Conservation (phyloP, 1,140 invertebrate species). For the Drosophila neocordata region DNA sequence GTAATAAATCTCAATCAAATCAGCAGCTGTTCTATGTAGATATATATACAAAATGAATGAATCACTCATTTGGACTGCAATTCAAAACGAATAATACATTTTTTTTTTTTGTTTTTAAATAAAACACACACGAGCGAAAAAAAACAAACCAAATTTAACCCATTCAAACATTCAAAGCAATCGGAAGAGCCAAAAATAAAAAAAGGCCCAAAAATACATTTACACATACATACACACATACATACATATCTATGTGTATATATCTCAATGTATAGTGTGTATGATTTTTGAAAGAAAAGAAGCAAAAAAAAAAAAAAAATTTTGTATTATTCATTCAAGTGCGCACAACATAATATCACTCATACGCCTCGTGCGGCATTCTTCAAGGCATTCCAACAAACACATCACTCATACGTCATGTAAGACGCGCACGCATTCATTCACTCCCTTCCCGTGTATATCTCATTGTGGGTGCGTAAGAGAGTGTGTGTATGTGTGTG, state of each 20-base stretch:
- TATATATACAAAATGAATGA: too few relatives aligned
- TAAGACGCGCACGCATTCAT: constrained; percentile 33
- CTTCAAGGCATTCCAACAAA: constrained; percentile 43
- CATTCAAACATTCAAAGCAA: background rate
- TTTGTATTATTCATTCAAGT: constrained; percentile 16
- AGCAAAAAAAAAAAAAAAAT: background rate
- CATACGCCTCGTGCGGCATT: constrained; percentile 41
- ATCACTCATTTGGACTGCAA: too few relatives aligned
- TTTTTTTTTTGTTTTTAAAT: too few relatives aligned
- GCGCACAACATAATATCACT: constrained; percentile 30
- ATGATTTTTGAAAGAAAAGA: background rate
- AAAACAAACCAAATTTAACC: background rate
- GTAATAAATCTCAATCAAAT: too few relatives aligned
- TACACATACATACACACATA: too few relatives aligned
- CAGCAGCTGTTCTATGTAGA: too few relatives aligned
- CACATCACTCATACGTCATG: constrained; percentile 53
- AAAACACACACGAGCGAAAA: too few relatives aligned
- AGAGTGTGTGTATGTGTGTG: background rate
- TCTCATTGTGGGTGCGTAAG: too few relatives aligned
- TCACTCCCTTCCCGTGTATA: background rate
- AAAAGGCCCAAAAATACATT: background rate
- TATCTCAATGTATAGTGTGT: background rate
- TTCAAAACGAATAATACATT: too few relatives aligned
- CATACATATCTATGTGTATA: too few relatives aligned
- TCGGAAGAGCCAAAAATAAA: constrained; percentile 1